Evolutionary conservation across 2,797 vertebrate species (phyloP), one percentile per base, ranked within the genome.

Genomic region (Heteromormyrus szaboi): DNA sequence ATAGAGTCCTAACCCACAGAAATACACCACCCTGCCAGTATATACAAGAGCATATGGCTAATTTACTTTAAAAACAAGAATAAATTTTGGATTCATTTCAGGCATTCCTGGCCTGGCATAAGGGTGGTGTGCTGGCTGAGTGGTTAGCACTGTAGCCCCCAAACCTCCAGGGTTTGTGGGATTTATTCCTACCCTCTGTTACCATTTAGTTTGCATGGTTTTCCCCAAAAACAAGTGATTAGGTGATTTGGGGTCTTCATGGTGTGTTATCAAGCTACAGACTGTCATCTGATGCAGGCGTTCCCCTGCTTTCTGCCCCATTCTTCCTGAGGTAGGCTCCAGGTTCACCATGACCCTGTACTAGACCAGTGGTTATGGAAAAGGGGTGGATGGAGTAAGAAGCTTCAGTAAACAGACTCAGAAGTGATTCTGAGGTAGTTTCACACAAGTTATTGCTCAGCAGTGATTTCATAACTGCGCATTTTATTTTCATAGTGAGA

Each of bases 31-130:
- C 19, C 41, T 46, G 76, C 76, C 41, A 81, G 41, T 81, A 46
- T 81, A 81, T 46, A 81, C 41, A 81, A 81, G 0, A 46, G 33
- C 41, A 81, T 81, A n/a, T 9, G 76, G 37, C 76, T 81, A 44
- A 81, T 81, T 81, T 81, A 81, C 76, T 44, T 81, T 46, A 81
- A 81, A 81, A 81, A 22, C 76, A 81, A 81, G 37, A 9, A 81
- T 81, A 81, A 0, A 81, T 81, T 81, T 44, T 81, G 76, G 76
- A 81, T 44, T n/a, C 41, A 9, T 81, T 46, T 81, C 37, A 46
- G 19, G 17, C 41, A 81, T 46, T 81, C 37, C 41, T 81, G 14
- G 72, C 41, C 76, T 81, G 76, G 41, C 76, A 81, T 44, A 46
- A 81, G 7, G 37, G 41, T 81, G 76, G 76, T 44, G 72, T 44